Evolutionary conservation across 1,140 invertebrate genomes (phyloP), one percentile per base, ranked within the genome.

Genomic region (Apocrypta bakeri): DNA sequence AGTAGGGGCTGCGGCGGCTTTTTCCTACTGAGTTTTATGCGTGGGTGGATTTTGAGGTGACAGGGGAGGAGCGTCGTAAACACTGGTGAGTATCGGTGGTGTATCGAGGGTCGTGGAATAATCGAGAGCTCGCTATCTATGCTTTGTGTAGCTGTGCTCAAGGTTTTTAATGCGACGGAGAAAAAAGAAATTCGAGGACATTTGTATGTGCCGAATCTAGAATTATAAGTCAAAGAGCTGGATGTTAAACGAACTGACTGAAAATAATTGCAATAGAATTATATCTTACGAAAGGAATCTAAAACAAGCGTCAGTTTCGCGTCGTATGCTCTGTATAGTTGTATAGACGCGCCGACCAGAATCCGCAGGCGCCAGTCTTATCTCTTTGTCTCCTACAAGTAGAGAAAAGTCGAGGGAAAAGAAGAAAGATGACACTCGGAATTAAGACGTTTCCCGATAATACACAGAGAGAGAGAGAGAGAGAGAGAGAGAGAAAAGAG

Each of bases 1-100:
- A 83, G 83, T 83, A 56, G 79, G 84, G 63, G 63, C 24, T 66
- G 63, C 14, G 48, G 17, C 17, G n/a, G 48, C 63, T 66, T 29
- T 66, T 64, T 66, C 27, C 27, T 12, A 14, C 33, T 25, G 11
- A 25, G 24, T 66, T 66, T 66, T 2, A 66, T 12, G 63, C 8
- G 27, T 27, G 63, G 63, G 63, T 66, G 4, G 48, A 3, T 56
- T 56, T 56, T 1, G 48, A 56, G 48, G 21, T 56, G 48, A 17
- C 17, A n/a, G 48, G 4, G 63, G n/a, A n/a, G 14, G 63, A 12
- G 63, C 25, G 0, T 66, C 63, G 63, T 66, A 66, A 66, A 66
- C 48, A 56, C 17, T 0, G 21, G 17, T 21, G 48, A 56, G 48
- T 56, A 56, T 56, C 21, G 48, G 48, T 17, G 12, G 48, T n/a